Conservation (phyloP, 2,888 invertebrate genomes). For the Linyphia triangularis region DNA sequence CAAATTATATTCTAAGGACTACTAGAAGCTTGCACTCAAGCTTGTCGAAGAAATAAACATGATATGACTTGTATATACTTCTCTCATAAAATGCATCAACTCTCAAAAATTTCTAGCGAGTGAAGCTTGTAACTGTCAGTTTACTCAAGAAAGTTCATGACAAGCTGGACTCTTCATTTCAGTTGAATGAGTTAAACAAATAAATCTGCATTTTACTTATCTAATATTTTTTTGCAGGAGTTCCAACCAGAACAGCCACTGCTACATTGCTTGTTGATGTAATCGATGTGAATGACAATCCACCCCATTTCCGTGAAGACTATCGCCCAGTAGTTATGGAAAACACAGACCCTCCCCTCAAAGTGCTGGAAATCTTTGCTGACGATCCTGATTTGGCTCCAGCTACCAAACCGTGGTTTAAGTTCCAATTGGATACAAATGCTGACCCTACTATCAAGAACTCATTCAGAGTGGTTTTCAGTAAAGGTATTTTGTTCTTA, state of each 20-base stretch:
- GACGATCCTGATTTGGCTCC: slow-evolving; percentile 76
- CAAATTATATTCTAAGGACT: too few relatives aligned
- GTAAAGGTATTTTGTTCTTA: slow-evolving; percentile 46
- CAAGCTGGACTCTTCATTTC: not conserved
- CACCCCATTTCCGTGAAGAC: slow-evolving; percentile 77
- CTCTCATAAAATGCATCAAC: too few relatives aligned
- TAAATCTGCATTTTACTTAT: not conserved
- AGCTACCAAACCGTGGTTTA: slow-evolving; percentile 90
- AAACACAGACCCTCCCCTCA: slow-evolving; percentile 78
- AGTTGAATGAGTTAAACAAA: not conserved
- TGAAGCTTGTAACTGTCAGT: too few relatives aligned
- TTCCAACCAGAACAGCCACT: slow-evolving; percentile 76
- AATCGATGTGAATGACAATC: slow-evolving; percentile 78
- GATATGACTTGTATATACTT: too few relatives aligned
- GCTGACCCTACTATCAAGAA: slow-evolving; percentile 58
- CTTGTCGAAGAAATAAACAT: too few relatives aligned
- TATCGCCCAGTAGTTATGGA: slow-evolving; percentile 79
- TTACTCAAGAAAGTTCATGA: too few relatives aligned
- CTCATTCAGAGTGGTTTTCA: slow-evolving; percentile 68
- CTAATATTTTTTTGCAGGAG: slow-evolving; percentile 73
- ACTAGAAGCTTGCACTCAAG: too few relatives aligned
- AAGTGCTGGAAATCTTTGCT: slow-evolving; percentile 76
- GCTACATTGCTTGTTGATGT: slow-evolving; percentile 78
- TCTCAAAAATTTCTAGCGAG: too few relatives aligned
- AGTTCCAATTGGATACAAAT: slow-evolving; percentile 85